phyloP scores from a whole-genome alignment of 2,113 vertebrate genomes.

The Bubo blakistoni region DNA sequence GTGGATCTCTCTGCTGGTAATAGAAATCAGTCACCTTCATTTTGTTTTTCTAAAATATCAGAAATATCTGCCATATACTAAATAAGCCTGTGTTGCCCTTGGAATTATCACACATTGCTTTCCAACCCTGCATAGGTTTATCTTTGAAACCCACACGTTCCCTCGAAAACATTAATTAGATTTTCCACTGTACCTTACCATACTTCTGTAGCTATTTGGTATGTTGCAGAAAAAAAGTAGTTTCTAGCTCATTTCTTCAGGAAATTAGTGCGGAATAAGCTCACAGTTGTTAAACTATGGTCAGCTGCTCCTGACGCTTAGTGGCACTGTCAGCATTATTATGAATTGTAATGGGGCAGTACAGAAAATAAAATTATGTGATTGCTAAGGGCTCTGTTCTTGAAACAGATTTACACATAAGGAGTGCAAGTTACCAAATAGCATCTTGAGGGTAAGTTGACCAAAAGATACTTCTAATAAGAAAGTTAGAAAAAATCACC shows the following conservation, averaged over 20 bases:
- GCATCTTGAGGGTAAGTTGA: slow-evolving; percentile 11
- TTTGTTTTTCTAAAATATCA: not conserved
- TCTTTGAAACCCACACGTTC: not conserved
- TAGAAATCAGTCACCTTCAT: not conserved
- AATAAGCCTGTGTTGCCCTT: not conserved
- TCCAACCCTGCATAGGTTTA: not conserved
- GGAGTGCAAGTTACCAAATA: slow-evolving; percentile 1
- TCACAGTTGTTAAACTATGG: slow-evolving; percentile 41
- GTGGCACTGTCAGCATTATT: not conserved
- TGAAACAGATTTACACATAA: not conserved
- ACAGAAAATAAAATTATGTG: slow-evolving; percentile 35
- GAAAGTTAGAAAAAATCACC: not conserved
- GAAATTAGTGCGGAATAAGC: slow-evolving; percentile 35
- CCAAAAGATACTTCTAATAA: not conserved
- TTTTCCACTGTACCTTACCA: slow-evolving; percentile 7
- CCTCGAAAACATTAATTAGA: slow-evolving; percentile 12
- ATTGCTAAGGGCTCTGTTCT: not conserved
- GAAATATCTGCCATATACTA: not conserved
- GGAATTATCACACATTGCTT: not conserved
- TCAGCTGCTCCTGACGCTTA: not conserved
- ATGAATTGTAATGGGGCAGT: slow-evolving; percentile 7
- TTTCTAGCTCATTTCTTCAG: slow-evolving; percentile 44
- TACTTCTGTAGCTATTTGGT: slow-evolving; percentile 31
- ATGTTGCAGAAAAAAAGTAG: not conserved
- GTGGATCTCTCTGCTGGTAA: not conserved